Base-by-base conservation (phyloP, 1,140 invertebrate genomes). In the Eueides isabella region DNA sequence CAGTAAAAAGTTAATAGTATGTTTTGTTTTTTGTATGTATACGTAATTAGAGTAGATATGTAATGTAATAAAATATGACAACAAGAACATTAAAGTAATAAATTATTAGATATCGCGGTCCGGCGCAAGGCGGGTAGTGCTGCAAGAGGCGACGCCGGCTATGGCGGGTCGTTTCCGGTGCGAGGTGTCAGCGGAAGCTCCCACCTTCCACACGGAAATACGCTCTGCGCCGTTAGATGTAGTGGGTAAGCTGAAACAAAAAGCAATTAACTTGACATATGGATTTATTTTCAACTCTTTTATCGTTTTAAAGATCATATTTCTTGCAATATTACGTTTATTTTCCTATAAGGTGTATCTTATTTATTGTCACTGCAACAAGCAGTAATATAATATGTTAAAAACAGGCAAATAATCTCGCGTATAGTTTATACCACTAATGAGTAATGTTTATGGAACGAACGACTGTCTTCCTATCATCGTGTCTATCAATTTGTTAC, bases 111-210 rank as follows among this genome's bases (percentile, higher is more conserved):
- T 94, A 81, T 94, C 93, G 2, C 85, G 90, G 73, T 94, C 94
- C 14, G 93, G 94, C n/a, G 91, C 94, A 2, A 83, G 89, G 23
- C 92, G 93, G 66, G 94, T 95, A 67, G 94, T 94, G 12, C 83
- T 95, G 55, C 91, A 93, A 73, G 91, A 94, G 72, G 94, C 94
- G 29, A 93, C 93, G 67, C 90, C 93, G 61, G 93, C 94, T 63
- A 92, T 94, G 86, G 93, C 94, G 2, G 95, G 95, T 7, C 92
- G 93, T 35, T 95, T 95, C 85, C 94, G 95, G 72, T 95, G 95
- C 82, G 95, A 95, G 86, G 94, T 95, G 61, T 95, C 95, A 0
- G 95, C 95, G 0, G 95, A 95, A 81, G 94, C 94, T 9, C 95
- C 95, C 31, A 93, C 93, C 73, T 95, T 95, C 84, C 94, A 95